phyloP scores from a whole-genome alignment of 2,888 invertebrate species.

The Agrotis segetum region DNA sequence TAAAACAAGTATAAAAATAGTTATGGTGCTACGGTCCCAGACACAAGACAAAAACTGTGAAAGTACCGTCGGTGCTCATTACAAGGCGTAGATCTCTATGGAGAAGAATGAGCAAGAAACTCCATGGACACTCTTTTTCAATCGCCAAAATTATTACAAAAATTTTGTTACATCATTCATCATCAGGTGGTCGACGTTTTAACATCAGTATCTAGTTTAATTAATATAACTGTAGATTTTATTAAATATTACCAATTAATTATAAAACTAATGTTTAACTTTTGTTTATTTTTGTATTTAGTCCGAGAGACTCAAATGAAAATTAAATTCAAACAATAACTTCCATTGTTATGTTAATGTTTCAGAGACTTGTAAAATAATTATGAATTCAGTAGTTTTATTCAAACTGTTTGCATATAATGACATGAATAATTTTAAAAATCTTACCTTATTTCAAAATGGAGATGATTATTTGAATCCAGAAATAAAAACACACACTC shows the following conservation, averaged over 20 bases:
- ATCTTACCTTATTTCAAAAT: constrained; percentile 59
- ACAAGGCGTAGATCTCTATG: too few relatives aligned
- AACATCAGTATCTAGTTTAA: not conserved
- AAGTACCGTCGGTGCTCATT: too few relatives aligned
- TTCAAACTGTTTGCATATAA: too few relatives aligned
- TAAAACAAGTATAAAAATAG: too few relatives aligned
- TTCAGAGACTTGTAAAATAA: not conserved
- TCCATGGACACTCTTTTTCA: too few relatives aligned
- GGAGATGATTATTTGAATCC: constrained; percentile 52
- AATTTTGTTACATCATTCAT: too few relatives aligned
- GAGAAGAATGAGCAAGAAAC: too few relatives aligned
- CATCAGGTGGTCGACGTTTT: too few relatives aligned
- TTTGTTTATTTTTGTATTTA: too few relatives aligned
- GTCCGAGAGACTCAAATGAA: not conserved
- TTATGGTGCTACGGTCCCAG: too few relatives aligned
- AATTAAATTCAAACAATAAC: not conserved
- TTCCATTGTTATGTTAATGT: not conserved
- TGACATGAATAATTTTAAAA: not conserved
- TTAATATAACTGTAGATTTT: not conserved
- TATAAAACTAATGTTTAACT: not conserved
- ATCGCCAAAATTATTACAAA: too few relatives aligned
- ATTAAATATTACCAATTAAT: not conserved
- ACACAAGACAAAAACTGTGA: too few relatives aligned
- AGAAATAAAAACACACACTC: constrained; percentile 68
- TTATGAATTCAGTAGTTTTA: not conserved